A percentile compares a stretch with the other conserved stretches of the same genome.
Evolutionary conservation across 2,797 vertebrate genomes (phyloP).

Genomic region (Gobio occitaniae): DNA sequence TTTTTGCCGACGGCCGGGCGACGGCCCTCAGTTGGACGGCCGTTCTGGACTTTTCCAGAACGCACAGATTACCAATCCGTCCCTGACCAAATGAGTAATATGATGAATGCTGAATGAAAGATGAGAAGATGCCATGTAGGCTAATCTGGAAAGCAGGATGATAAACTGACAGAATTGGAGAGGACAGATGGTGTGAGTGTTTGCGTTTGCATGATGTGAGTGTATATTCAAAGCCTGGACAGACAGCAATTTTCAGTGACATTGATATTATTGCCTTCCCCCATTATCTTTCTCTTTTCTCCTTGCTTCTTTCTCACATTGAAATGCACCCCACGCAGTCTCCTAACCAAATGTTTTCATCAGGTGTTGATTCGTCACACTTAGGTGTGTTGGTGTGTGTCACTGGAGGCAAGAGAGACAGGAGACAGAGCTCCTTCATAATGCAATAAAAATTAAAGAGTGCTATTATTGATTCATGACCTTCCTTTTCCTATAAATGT

Average conservation of each 20-base stretch:
- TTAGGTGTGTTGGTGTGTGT: conserved; percentile 8
- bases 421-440: background rate
- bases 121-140: background rate
- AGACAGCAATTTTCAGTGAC: conserved; percentile 1
- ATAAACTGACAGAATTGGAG: conserved; percentile 7
- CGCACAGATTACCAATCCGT: no score
- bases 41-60: no score
- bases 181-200: background rate
- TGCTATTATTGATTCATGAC: background rate
- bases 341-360: conserved; percentile 3
- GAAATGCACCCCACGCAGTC: conserved; percentile 14
- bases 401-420: background rate
- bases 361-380: conserved; percentile 19
- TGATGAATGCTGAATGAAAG: conserved; percentile 18
- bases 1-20: no score
- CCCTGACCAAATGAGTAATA: conserved; percentile 1
- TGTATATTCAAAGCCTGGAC: conserved; percentile 1
- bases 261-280: conserved; percentile 8
- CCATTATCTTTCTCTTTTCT: background rate
- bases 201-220: background rate
- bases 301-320: background rate
- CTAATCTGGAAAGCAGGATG: background rate
- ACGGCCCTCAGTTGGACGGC: no score
- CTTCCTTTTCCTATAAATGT: conserved; percentile 18
- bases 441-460: conserved; percentile 19